Base-by-base conservation (phyloP, 2,888 invertebrate species). In the Melanchra persicariae region DNA sequence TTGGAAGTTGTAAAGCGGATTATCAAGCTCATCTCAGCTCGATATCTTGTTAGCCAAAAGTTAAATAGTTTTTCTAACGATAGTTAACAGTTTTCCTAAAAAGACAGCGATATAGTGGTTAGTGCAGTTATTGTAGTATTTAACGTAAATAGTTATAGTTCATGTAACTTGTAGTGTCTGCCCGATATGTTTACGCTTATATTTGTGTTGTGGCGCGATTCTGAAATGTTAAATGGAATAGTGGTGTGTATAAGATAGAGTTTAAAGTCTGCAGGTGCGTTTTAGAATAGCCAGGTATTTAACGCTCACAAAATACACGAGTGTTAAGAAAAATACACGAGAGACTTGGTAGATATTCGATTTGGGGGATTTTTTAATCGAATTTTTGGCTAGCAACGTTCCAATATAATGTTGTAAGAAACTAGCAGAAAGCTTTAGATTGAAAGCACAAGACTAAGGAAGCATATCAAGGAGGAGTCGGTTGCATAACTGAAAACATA, bases 71-170 rank as follows among this genome's bases (percentile, higher is more conserved):
- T 87, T 85, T 85, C 75, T 87, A 83, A 83, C 77, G 77, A 85
- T 87, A 88, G 85, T 78, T 66, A 88, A 87, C 84, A 87, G 82
- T 83, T 87, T 91, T 91, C 89, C 89, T 90, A 88, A 87, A 83
- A 86, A 89, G 85, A 91, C 91, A 92, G 92, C 91, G 91, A 92
- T 73, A 79, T 92, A 91, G 91, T 59, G 81, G 81, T 87, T 91
- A 91, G 87, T 87, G 88, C 89, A 83, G 82, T 88, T 87, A 84
- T 81, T 73, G 74, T 88, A 85, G 84, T 74, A 66, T 79, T 80
- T 81, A 80, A 82, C 61, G 70, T 80, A 80, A 73, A 43, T 85
- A 85, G 75, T 45, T 83, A 51, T 83, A 83, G 70, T 71, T 70
- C 77, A 63, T 63, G 55, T 76, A 69, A 81, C 70, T 58, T 64